Evolutionary conservation across 2,888 invertebrate species (phyloP), one percentile per base, ranked within the genome.

Genomic region (Sarcophaga rosellei): DNA sequence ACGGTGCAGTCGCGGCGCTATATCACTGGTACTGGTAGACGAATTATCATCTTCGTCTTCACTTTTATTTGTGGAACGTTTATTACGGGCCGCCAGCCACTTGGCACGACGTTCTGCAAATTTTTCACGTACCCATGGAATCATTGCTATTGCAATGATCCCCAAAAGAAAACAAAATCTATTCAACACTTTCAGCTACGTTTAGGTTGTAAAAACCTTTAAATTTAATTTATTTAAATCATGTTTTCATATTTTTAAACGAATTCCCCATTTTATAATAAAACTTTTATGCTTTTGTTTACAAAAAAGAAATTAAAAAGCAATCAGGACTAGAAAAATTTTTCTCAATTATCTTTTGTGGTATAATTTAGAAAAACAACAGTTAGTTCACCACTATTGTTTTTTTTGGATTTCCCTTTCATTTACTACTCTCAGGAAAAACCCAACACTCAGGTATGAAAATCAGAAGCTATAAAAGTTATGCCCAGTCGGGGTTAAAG

Each of bases 101-200:
- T 91, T 91, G 74, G 92, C 92, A 84, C 93, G 92, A 88, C 92
- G 91, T 89, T 93, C 93, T 74, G 92, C 92, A 86, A 93, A 91
- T 89, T 93, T 93, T 86, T 93, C 93, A 88, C 92, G 91, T 89
- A 93, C 91, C 93, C 93, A 93, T 87, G 92, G 92, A 89, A 93
- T 92, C 93, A 93, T 93, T 78, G 74, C 85, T 75, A 20, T 66
- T 70, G 53, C 78, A 65, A 77, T 66, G 61, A 65, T 62, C 59
- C 59, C 65, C 6, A 11, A 75, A 68, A 47, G 53, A 23, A 73
- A 59, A 65, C 53, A 53, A 35, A 35, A 35, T 35, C 53, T 53
- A 53, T 61, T 5, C 63, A 80, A 69, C 25, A 70, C 59, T 69
- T n/a, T 57, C 11, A 59, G 53, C 23, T 63, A 25, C 3, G 12